These are phyloP conservation scores for Drosophila truncata DNA, from an alignment of 1,140 invertebrate species.

Conservation along the genomic window DNA sequence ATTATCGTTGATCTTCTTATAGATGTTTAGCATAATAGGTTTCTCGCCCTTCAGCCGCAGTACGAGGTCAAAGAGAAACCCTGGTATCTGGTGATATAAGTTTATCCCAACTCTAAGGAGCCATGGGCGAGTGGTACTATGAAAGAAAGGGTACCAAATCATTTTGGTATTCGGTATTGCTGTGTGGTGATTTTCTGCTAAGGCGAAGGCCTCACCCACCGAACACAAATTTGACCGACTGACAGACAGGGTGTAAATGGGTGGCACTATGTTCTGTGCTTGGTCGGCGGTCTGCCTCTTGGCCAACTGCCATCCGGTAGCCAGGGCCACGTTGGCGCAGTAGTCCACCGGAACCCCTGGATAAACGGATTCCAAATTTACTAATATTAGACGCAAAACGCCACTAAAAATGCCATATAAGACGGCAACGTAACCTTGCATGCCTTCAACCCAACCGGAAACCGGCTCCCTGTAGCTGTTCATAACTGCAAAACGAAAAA, in stretches of 20 bases:
- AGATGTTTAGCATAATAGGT: constrained; percentile 87
- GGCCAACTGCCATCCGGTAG: constrained; percentile 89
- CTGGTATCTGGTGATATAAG: constrained; percentile 87
- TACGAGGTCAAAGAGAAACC: constrained; percentile 86
- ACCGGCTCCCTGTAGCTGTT: constrained; percentile 91
- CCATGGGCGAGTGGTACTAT: constrained; percentile 72
- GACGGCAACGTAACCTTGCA: constrained; percentile 93
- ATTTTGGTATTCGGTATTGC: constrained; percentile 70
- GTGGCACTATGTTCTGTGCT: constrained; percentile 54
- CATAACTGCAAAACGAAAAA: constrained; percentile 89
- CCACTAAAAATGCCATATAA: constrained; percentile 89
- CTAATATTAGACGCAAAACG: constrained; percentile 89
- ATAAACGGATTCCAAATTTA: constrained; percentile 86
- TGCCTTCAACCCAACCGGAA: constrained; percentile 94
- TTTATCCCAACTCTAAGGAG: constrained; percentile 84
- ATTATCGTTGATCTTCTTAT: constrained; percentile 90
- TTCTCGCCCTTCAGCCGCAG: constrained; percentile 84
- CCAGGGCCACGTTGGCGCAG: constrained; percentile 91
- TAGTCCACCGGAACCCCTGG: constrained; percentile 92
- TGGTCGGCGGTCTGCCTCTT: neutral
- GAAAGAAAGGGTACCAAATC: constrained; percentile 86
- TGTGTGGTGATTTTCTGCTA: constrained; percentile 42
- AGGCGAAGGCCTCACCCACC: constrained; percentile 86
- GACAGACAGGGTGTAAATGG: constrained; percentile 90
- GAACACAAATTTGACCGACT: constrained; percentile 87